Conservation (phyloP, 2,113 vertebrate genomes). For the Phycodurus eques region DNA sequence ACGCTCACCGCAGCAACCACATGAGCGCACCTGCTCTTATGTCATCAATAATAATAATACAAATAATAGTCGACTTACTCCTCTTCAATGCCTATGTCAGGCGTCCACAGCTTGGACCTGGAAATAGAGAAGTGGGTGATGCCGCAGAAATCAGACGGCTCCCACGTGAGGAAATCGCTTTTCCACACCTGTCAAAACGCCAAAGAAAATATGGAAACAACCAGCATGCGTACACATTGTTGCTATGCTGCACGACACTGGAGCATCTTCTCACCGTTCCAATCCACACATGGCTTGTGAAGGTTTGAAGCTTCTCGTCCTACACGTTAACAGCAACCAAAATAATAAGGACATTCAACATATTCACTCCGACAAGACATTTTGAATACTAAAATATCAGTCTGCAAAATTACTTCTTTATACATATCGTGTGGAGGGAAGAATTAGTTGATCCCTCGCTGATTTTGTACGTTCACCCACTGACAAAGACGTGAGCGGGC, state of each 20-base stretch:
- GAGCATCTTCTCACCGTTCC: constrained; percentile 33
- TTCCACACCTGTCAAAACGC: constrained; percentile 46
- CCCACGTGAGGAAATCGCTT: constrained; percentile 59
- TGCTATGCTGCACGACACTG: neutral
- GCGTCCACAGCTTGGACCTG: constrained; percentile 51
- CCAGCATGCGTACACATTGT: neutral
- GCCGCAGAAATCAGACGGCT: constrained; percentile 51
- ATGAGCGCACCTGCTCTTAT: neutral
- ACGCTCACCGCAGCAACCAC: neutral
- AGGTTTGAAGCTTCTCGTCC: constrained; percentile 57
- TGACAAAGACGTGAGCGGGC: too few relatives aligned
- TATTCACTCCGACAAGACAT: neutral
- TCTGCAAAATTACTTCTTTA: too few relatives aligned
- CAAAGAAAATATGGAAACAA: neutral
- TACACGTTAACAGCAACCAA: constrained; percentile 26
- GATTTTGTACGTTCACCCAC: too few relatives aligned
- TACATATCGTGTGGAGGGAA: too few relatives aligned
- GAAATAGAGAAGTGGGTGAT: constrained; percentile 38
- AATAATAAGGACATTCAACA: neutral
- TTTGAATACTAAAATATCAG: too few relatives aligned
- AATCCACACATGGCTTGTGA: constrained; percentile 38
- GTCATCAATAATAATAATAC: neutral
- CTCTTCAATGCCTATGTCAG: constrained; percentile 45
- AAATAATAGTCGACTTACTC: constrained; percentile 42
- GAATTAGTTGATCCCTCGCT: too few relatives aligned